phyloP scores from a whole-genome alignment of 1,140 invertebrate species.

The Phymorhynchus buccinoides region DNA sequence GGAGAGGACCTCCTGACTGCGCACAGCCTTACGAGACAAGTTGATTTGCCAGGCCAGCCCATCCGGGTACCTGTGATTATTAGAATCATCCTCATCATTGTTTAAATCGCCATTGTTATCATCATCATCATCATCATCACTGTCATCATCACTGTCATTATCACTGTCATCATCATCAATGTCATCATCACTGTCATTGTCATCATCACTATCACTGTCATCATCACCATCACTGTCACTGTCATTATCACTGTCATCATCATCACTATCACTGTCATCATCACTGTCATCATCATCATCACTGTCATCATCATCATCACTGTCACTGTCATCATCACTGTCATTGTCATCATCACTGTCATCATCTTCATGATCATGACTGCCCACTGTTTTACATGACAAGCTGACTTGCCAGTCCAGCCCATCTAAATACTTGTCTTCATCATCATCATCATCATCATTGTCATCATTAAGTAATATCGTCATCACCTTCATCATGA shows the following conservation, averaged over 20 bases:
- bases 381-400: neutral
- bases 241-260: neutral
- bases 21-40: conserved; percentile 89
- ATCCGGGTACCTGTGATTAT: conserved; percentile 86
- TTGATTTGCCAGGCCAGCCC: conserved; percentile 94
- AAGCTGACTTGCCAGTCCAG: neutral
- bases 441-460: neutral
- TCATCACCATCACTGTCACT: neutral
- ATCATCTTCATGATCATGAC: neutral
- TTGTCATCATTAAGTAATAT: no score
- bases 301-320: neutral
- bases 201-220: neutral
- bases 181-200: neutral
- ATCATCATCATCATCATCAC: neutral
- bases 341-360: neutral
- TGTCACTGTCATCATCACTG: neutral
- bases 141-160: neutral
- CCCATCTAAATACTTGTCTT: neutral
- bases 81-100: no score
- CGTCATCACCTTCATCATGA: no score
- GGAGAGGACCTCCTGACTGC: conserved; percentile 87
- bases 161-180: neutral
- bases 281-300: neutral
- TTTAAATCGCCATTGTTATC: no score
- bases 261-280: no score